These are phyloP conservation scores for Fringilla coelebs DNA, from an alignment of 2,797 vertebrate genomes.

Conservation along the genomic window DNA sequence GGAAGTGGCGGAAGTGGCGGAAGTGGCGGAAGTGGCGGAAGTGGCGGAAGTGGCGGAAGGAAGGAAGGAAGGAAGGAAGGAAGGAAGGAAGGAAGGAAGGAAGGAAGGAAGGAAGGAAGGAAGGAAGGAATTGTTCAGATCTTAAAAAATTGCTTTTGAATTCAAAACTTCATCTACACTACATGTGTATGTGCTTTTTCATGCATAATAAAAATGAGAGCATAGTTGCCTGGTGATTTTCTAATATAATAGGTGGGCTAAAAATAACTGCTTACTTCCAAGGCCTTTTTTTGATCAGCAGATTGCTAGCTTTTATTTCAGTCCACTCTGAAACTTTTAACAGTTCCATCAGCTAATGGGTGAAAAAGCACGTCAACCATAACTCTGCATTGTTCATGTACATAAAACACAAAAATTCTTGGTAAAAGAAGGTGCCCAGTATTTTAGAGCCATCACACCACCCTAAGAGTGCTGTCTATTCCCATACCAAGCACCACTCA, in stretches of 20 bases:
- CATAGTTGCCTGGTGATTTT: not conserved
- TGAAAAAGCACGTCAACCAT: not conserved
- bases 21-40: too few relatives aligned
- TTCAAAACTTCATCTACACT: not conserved
- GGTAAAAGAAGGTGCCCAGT: not conserved
- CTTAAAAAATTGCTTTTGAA: not conserved
- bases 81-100: not conserved
- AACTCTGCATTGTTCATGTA: not conserved
- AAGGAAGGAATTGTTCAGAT: not conserved
- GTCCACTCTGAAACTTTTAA: not conserved
- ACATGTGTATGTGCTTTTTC: not conserved
- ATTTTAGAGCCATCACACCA: not conserved
- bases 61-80: too few relatives aligned
- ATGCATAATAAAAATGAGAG: not conserved
- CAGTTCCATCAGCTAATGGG: not conserved
- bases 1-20: too few relatives aligned
- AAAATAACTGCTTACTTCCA: not conserved
- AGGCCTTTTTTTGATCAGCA: not conserved
- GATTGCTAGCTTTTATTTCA: not conserved
- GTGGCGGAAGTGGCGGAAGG: too few relatives aligned
- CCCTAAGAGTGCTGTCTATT: not conserved
- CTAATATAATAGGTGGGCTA: not conserved
- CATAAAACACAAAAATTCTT: not conserved
- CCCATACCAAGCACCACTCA: not conserved
- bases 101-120: not conserved